phyloP scores from a whole-genome alignment of 2,888 invertebrate species.

The Dimorphilus gyrociliatus region DNA sequence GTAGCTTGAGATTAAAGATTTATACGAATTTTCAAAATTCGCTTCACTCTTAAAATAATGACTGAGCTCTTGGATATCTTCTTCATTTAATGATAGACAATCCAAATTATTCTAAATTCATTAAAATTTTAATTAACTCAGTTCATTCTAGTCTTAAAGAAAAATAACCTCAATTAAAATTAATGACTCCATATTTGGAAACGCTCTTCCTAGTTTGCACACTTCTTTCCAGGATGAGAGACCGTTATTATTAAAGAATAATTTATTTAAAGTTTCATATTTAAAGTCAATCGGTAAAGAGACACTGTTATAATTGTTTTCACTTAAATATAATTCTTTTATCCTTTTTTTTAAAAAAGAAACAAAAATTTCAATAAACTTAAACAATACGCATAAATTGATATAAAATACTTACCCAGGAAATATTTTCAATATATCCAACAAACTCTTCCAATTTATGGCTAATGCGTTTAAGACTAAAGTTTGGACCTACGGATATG shows the following conservation, averaged over 20 bases:
- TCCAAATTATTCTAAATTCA: too few relatives aligned
- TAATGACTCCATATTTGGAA: slow-evolving; percentile 66
- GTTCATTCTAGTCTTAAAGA: too few relatives aligned
- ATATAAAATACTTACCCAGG: slow-evolving; percentile 23
- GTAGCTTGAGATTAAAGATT: slow-evolving; percentile 68
- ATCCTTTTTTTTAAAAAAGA: neutral
- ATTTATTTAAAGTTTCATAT: neutral
- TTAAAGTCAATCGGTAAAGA: neutral
- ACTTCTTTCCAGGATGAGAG: slow-evolving; percentile 69
- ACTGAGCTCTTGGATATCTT: too few relatives aligned
- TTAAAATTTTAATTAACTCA: too few relatives aligned
- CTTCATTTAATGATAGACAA: too few relatives aligned
- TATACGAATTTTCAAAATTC: slow-evolving; percentile 68
- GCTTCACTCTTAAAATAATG: too few relatives aligned
- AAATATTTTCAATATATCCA: slow-evolving; percentile 47
- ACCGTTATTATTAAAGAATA: slow-evolving; percentile 62
- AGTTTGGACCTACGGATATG: neutral
- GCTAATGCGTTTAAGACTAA: neutral
- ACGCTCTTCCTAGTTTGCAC: slow-evolving; percentile 62
- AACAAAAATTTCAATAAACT: neutral
- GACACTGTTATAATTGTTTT: neutral
- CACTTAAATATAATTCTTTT: neutral
- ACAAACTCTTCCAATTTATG: slow-evolving; percentile 56
- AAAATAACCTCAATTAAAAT: slow-evolving; percentile 44
- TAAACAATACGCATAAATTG: neutral